Conservation (phyloP, 1,140 invertebrate species). For the Drosophila sproati region DNA sequence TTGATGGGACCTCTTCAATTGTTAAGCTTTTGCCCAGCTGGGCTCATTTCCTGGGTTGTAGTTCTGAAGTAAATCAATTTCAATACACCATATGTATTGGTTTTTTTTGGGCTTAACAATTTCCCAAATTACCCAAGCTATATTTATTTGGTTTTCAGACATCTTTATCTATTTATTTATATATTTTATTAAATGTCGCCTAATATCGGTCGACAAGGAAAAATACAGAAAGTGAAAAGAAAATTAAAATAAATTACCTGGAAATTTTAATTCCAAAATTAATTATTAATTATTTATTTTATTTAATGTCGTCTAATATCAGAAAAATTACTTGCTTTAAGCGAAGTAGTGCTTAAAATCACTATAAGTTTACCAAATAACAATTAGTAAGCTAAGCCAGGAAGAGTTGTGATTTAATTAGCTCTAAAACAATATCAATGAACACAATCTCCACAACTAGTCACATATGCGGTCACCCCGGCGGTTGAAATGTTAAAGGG, state of each 20-base stretch:
- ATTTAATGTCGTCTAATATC: no score
- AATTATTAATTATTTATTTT: no score
- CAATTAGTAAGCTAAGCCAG: no score
- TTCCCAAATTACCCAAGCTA: conserved; percentile 66
- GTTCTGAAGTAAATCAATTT: conserved; percentile 58
- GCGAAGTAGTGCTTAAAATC: background rate
- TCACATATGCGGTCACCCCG: conserved; percentile 16
- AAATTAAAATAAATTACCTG: no score
- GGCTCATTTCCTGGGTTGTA: conserved; percentile 6
- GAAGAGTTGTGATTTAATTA: no score
- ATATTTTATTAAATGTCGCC: no score
- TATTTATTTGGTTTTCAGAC: conserved; percentile 43
- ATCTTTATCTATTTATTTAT: conserved; percentile 36
- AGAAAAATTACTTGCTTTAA: conserved; percentile 44
- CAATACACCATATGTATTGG: conserved; percentile 51
- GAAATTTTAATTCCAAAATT: no score
- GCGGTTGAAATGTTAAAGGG: background rate
- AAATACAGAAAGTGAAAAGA: no score
- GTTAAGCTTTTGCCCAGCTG: conserved; percentile 19
- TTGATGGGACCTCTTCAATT: conserved; percentile 55
- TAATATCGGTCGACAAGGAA: no score
- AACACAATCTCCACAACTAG: background rate
- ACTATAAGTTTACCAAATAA: no score
- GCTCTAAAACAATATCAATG: no score
- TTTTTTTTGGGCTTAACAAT: conserved; percentile 62